Conservation (phyloP, 2,888 invertebrate species). For the Drosophila austrosaltans region DNA sequence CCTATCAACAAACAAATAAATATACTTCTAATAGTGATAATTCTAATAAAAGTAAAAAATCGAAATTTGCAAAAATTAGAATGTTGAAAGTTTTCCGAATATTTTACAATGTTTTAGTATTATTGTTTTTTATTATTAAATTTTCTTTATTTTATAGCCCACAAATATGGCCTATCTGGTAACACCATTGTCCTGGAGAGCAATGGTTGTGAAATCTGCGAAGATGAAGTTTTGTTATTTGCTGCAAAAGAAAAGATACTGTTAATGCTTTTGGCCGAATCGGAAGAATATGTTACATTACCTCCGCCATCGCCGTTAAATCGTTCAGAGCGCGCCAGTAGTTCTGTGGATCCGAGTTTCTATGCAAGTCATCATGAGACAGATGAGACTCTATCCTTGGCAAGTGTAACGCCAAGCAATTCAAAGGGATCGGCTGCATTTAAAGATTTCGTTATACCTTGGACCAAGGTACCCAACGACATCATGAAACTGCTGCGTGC, state of each 20-base stretch:
- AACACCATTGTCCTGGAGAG: conserved; percentile 66
- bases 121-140: not conserved
- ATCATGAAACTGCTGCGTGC: conserved; percentile 67
- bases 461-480: conserved; percentile 69
- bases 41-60: no score
- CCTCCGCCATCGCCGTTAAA: conserved; percentile 74
- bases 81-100: not conserved
- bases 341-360: conserved; percentile 76
- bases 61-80: no score
- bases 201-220: conserved; percentile 73
- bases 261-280: conserved; percentile 62
- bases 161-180: conserved; percentile 65
- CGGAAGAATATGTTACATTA: conserved; percentile 67
- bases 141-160: conserved; percentile 42
- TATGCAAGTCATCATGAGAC: conserved; percentile 47
- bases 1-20: no score
- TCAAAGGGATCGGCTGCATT: conserved; percentile 60
- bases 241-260: conserved; percentile 73
- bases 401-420: conserved; percentile 69
- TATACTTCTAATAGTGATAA: no score
- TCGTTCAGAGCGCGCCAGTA: conserved; percentile 71
- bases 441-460: conserved; percentile 70
- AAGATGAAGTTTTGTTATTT: conserved; percentile 66
- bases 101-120: not conserved
- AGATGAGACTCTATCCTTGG: conserved; percentile 64